phyloP scores from a whole-genome alignment of 2,888 invertebrate species.

The Leptothorax acervorum region DNA sequence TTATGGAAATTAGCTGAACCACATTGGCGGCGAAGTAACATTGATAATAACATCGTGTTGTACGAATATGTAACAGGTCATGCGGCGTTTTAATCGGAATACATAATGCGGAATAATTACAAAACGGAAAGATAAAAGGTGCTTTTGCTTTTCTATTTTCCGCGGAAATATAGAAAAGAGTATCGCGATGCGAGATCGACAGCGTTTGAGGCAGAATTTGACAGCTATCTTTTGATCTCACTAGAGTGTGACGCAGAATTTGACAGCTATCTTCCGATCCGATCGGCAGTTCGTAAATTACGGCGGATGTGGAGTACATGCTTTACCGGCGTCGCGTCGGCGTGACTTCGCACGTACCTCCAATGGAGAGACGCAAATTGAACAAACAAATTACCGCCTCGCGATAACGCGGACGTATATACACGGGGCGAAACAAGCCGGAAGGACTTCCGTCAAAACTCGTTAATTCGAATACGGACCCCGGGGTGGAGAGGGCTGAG shows the following conservation, averaged over 20 bases:
- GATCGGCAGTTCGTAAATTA: neutral
- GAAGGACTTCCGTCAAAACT: conserved; percentile 36
- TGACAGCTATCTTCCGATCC: neutral
- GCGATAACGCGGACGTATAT: neutral
- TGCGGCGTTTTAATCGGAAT: neutral
- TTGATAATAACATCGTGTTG: neutral
- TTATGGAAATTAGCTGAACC: conserved; percentile 23
- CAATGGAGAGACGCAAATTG: neutral
- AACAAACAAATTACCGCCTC: conserved; percentile 21
- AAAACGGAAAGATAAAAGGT: neutral
- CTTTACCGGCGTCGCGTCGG: neutral
- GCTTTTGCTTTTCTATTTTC: neutral
- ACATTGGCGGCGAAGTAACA: neutral
- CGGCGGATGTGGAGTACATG: neutral
- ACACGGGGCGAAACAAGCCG: neutral
- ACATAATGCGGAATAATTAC: neutral
- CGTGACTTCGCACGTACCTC: neutral
- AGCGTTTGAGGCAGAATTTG: conserved; percentile 1
- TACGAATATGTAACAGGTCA: neutral
- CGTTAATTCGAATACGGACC: conserved; percentile 28
- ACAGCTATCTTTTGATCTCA: neutral
- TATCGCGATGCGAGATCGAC: neutral
- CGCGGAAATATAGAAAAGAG: neutral
- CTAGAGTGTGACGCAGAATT: neutral
- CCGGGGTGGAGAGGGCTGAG: neutral